A percentile compares a stretch with the other conserved stretches of the same genome.
phyloP scores from a whole-genome alignment of 2,113 vertebrate genomes.

The Pseudopodoces humilis region DNA sequence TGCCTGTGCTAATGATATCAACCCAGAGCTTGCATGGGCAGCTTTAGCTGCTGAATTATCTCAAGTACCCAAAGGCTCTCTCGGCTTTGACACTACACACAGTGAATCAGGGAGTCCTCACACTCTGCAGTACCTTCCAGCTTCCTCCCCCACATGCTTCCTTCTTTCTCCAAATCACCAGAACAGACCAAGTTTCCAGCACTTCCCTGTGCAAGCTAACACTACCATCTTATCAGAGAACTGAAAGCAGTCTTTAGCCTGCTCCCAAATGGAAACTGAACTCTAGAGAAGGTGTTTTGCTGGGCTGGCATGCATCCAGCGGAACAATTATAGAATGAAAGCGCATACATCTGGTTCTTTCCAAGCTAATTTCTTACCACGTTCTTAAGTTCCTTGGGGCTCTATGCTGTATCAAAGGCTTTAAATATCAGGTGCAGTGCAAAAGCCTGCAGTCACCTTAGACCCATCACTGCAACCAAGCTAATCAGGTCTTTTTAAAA shows the following conservation, averaged over 20 bases:
- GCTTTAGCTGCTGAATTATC: background rate
- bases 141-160: background rate
- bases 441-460: background rate
- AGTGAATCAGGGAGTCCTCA: background rate
- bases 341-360: fast-evolving
- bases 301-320: background rate
- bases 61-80: background rate
- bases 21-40: background rate
- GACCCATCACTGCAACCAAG: background rate
- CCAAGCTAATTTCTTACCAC: background rate
- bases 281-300: background rate
- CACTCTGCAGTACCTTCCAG: background rate
- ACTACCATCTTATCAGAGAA: background rate
- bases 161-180: background rate
- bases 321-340: background rate
- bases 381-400: background rate
- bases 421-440: background rate
- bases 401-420: background rate
- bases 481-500: background rate
- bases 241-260: background rate
- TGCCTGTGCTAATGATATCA: background rate
- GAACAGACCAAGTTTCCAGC: background rate
- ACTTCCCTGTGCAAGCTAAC: background rate
- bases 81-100: background rate
- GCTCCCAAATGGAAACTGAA: background rate